Evolutionary conservation across 2,113 vertebrate genomes (phyloP), one percentile per base, ranked within the genome.

Genomic region (Cavia porcellus): DNA sequence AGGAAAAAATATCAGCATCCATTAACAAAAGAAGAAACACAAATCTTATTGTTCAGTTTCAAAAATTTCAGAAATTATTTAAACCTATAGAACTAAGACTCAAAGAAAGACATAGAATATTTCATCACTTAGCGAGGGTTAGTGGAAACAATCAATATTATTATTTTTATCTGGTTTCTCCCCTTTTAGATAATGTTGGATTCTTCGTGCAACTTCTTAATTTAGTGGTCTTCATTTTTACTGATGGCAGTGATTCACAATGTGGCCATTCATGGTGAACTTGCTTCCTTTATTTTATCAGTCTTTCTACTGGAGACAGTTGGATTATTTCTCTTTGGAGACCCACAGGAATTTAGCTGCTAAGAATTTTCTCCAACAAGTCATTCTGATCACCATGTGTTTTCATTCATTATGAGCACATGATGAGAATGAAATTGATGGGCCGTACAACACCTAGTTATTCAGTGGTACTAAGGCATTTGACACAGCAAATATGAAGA

Each of bases 191-290:
- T 24, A 25, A 0, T 64, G 8, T 28, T 90, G 38, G 7, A 6
- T 17, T 47, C 24, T 3, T 35, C 11, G 3, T 38, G 17, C 2
- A 22, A 4, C 3, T 3, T 45, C 15, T 1, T 15, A 30, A 2
- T 30, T 77, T 14, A 42, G 2, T 19, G 7, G 4, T 15, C 11
- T 50, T 57, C 30, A 22, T 38, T 42, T 72, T 47, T 38, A 55
- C 14, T 12, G 17, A 24, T 55, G 55, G 3, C 25, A 1, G 13
- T 24, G 22, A 81, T 42, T 61, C 35, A 50, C 3, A 2, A 13
- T 5, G 3, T 22, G 38, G 1, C 20, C 14, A 47, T 13, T 22
- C 30, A 57, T 1, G 17, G 15, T n/a, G 28, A 3, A 50, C 59
- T 35, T 50, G 9, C 20, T 42, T 32, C 7, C 30, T 70, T 3